phyloP scores from a whole-genome alignment of 2,113 vertebrate species.

The Halcyon malimbica region DNA sequence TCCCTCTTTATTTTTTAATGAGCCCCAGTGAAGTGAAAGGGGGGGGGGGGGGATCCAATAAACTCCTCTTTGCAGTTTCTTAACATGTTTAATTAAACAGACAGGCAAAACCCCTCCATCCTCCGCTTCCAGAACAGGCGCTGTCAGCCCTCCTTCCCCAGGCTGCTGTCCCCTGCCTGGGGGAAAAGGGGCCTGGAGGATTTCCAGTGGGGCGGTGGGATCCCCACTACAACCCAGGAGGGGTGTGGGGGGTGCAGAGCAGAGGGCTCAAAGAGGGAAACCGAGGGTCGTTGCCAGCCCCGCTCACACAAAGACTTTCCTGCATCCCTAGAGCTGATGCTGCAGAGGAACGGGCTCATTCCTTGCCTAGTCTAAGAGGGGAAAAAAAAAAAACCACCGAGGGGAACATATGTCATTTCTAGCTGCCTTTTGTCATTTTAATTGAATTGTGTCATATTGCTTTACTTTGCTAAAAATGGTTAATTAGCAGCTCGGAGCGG shows the following conservation, averaged over 20 bases:
- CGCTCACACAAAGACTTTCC: not conserved
- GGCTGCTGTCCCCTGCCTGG: not conserved
- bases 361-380: not conserved
- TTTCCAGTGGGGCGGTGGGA: not conserved
- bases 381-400: not conserved
- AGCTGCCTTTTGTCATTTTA: conserved; percentile 41
- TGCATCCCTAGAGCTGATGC: not conserved
- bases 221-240: not conserved
- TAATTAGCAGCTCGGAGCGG: conserved; percentile 29
- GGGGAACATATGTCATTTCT: not conserved
- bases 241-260: not conserved
- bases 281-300: rapidly evolving
- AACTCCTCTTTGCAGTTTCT: not conserved
- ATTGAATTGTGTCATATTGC: conserved; percentile 29
- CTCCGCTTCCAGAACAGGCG: not conserved
- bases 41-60: not conserved
- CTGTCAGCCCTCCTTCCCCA: not conserved
- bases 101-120: not conserved
- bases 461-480: conserved; percentile 3
- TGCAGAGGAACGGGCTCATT: not conserved
- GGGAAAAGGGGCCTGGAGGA: not conserved
- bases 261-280: not conserved
- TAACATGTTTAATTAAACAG: conserved; percentile 39
- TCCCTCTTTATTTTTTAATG: conserved; percentile 5
- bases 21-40: not conserved